Percentiles rank a stretch among this genome's conserved stretches.
These are phyloP conservation scores for Sericinus montela DNA, from an alignment of 2,888 invertebrate genomes.

Conservation along the genomic window DNA sequence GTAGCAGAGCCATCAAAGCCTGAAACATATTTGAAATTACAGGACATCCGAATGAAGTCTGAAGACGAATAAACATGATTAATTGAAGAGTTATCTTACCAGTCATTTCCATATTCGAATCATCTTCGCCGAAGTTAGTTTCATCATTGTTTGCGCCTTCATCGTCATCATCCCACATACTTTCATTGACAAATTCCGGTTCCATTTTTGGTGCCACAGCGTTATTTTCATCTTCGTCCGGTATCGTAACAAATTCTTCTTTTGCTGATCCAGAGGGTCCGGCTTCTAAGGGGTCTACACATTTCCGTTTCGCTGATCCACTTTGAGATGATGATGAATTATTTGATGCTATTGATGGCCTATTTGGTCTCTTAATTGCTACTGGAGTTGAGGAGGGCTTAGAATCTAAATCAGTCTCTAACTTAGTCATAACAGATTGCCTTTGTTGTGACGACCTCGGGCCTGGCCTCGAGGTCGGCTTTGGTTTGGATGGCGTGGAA, in stretches of 20 bases:
- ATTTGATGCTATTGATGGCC: constrained; percentile 81
- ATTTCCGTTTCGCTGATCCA: constrained; percentile 77
- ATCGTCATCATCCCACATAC: constrained; percentile 80
- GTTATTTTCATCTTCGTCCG: constrained; percentile 75
- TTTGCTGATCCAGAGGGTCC: constrained; percentile 79
- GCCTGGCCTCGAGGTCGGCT: constrained; percentile 80
- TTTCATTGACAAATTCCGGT: constrained; percentile 82
- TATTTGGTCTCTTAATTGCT: constrained; percentile 82
- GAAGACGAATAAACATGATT: neutral
- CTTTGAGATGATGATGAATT: constrained; percentile 80
- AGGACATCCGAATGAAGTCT: neutral
- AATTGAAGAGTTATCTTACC: constrained; percentile 44
- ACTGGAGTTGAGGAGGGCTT: constrained; percentile 81
- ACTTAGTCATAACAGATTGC: constrained; percentile 81
- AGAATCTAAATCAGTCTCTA: constrained; percentile 81
- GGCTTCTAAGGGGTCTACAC: constrained; percentile 80
- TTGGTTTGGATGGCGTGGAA: constrained; percentile 79
- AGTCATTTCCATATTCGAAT: constrained; percentile 82
- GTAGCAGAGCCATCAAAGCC: constrained; percentile 75
- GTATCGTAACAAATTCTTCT: constrained; percentile 76
- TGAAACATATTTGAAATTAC: constrained; percentile 25
- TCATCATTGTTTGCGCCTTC: constrained; percentile 82
- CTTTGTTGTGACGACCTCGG: constrained; percentile 82
- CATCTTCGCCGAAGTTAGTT: constrained; percentile 82
- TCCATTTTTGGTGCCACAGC: constrained; percentile 83